Percentiles rank a stretch among this genome's conserved stretches.
Conservation (phyloP, 2,888 invertebrate genomes). For the Polymixis flavicincta region DNA sequence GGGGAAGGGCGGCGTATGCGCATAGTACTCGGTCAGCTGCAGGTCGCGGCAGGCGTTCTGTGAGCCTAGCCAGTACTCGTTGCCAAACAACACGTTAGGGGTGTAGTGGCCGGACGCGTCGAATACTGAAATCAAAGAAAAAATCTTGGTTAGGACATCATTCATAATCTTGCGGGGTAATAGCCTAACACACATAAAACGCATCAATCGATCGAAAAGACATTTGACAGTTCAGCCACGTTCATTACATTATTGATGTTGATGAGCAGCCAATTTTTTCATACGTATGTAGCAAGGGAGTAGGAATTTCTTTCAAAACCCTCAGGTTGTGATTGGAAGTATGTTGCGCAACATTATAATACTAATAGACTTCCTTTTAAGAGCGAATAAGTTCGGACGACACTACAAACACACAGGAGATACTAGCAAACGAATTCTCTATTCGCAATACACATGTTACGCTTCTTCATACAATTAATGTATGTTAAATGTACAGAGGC, state of each 20-base stretch:
- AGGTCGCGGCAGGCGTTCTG: conserved; percentile 93
- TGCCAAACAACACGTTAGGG: conserved; percentile 94
- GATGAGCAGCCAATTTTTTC: too few relatives aligned
- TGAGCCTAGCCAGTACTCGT: conserved; percentile 96
- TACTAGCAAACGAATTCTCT: neutral
- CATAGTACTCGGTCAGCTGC: conserved; percentile 88
- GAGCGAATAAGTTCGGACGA: neutral
- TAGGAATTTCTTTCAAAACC: neutral
- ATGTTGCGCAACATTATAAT: neutral
- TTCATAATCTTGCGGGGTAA: neutral
- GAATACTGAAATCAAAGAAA: conserved; percentile 90
- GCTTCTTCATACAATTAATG: too few relatives aligned
- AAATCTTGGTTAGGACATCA: neutral
- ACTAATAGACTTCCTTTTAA: neutral
- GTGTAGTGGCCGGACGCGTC: conserved; percentile 95
- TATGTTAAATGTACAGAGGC: too few relatives aligned
- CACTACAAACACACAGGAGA: neutral
- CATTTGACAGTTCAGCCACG: neutral
- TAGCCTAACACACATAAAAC: neutral
- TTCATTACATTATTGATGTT: too few relatives aligned
- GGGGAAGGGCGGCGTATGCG: conserved; percentile 90
- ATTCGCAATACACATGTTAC: neutral
- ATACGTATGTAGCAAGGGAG: neutral
- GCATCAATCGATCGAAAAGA: neutral
- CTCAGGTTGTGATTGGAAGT: neutral